phyloP scores from a whole-genome alignment of 2,797 vertebrate genomes.

The Loris lydekkerianus region DNA sequence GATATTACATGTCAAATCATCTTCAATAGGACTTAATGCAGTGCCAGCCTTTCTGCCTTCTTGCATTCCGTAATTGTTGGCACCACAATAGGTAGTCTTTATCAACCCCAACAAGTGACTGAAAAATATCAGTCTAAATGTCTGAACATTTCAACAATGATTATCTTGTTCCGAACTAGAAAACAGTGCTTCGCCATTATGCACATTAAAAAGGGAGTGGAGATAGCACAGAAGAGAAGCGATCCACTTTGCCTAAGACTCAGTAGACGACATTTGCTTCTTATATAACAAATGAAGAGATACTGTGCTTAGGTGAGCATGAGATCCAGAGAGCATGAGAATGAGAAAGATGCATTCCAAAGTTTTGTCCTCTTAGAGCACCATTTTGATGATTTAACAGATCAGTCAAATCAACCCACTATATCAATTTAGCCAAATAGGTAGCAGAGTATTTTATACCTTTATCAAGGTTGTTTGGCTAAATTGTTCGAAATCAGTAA shows the following conservation, averaged over 20 bases:
- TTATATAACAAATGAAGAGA: background rate
- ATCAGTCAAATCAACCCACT: conserved; percentile 5
- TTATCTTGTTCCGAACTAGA: conserved; percentile 71
- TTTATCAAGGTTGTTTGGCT: background rate
- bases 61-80: conserved; percentile 80
- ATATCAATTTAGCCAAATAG: conserved; percentile 27
- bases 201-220: background rate
- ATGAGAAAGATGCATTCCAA: background rate
- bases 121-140: conserved; percentile 81
- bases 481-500: background rate
- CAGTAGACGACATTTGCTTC: background rate
- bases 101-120: conserved; percentile 82
- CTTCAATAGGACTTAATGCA: conserved; percentile 61
- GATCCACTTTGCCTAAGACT: background rate
- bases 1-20: conserved; percentile 25
- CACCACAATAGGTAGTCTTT: conserved; percentile 79
- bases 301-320: background rate
- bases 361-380: background rate
- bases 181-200: conserved; percentile 72
- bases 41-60: conserved; percentile 75
- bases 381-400: conserved; percentile 8
- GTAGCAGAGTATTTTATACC: conserved; percentile 13
- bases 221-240: background rate
- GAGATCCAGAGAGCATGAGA: background rate
- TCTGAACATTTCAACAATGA: conserved; percentile 77